Evolutionary conservation across 2,888 invertebrate genomes (phyloP).

Genomic region (Caenorhabditis sp.): DNA sequence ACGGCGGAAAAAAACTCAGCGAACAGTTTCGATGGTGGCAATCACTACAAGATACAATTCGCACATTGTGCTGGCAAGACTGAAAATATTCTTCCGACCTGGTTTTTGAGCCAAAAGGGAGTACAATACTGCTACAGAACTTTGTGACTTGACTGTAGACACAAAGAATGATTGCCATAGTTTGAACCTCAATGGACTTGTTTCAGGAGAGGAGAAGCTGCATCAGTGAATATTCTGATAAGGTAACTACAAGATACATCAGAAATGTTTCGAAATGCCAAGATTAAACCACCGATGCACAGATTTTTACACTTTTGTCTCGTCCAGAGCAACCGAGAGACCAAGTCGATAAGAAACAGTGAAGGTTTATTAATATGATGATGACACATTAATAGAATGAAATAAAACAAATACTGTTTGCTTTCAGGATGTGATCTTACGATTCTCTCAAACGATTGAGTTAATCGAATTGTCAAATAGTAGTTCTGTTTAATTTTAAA

Average conservation of each 20-base stretch:
- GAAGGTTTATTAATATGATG: constrained; percentile 42
- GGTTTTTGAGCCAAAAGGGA: not conserved
- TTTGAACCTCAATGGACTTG: not conserved
- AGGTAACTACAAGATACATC: constrained; percentile 44
- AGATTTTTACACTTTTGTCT: not conserved
- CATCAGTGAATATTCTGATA: not conserved
- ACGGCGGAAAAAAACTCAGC: constrained; percentile 9
- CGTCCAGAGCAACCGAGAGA: not conserved
- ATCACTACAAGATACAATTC: constrained; percentile 49
- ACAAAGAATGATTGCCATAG: not conserved
- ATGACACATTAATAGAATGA: constrained; percentile 23
- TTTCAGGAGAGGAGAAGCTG: not conserved
- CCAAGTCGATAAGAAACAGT: constrained; percentile 27
- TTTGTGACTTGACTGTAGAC: not conserved
- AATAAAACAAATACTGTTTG: constrained; percentile 28
- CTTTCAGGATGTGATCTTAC: constrained; percentile 24
- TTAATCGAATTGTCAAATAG: constrained; percentile 16
- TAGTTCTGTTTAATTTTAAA: no score
- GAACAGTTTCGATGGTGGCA: constrained; percentile 39
- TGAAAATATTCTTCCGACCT: not conserved
- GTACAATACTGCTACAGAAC: not conserved
- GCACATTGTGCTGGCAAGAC: constrained; percentile 26
- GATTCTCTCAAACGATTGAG: constrained; percentile 23
- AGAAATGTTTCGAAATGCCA: constrained; percentile 25
- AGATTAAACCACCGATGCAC: not conserved